phyloP scores from a whole-genome alignment of 2,888 invertebrate genomes.

The Cremastobaeus sp. region DNA sequence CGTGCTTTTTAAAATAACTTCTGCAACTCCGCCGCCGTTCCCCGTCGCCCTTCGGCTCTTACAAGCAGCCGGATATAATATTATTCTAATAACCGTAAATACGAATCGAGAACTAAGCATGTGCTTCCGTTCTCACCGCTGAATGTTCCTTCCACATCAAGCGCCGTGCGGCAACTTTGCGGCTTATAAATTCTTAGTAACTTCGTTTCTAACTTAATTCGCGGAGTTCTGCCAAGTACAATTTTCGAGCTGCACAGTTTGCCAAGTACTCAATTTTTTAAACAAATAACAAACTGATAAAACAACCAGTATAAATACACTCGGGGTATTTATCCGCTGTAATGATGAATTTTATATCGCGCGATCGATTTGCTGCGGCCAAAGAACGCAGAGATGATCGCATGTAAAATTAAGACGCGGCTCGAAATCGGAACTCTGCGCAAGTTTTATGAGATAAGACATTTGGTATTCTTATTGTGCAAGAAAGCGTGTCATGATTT shows the following conservation, averaged over 20 bases:
- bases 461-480: no score
- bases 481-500: no score
- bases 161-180: constrained; percentile 31
- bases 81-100: constrained; percentile 48
- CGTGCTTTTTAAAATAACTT: constrained; percentile 27
- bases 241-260: constrained; percentile 23
- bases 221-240: constrained; percentile 25
- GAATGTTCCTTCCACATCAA: constrained; percentile 33
- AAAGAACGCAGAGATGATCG: no score
- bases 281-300: constrained; percentile 41
- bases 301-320: constrained; percentile 31
- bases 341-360: no score
- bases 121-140: constrained; percentile 44
- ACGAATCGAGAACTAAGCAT: constrained; percentile 39
- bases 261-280: constrained; percentile 11
- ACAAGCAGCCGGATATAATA: constrained; percentile 34
- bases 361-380: no score
- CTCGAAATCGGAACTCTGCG: no score
- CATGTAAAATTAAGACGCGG: no score
- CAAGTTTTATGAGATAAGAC: no score
- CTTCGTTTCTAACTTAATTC: constrained; percentile 48
- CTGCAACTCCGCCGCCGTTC: no score
- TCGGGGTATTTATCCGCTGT: constrained; percentile 31
- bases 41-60: constrained; percentile 37
- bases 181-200: constrained; percentile 53